These are phyloP conservation scores for Vanessa tameamea DNA, from an alignment of 1,140 invertebrate genomes.

Conservation along the genomic window DNA sequence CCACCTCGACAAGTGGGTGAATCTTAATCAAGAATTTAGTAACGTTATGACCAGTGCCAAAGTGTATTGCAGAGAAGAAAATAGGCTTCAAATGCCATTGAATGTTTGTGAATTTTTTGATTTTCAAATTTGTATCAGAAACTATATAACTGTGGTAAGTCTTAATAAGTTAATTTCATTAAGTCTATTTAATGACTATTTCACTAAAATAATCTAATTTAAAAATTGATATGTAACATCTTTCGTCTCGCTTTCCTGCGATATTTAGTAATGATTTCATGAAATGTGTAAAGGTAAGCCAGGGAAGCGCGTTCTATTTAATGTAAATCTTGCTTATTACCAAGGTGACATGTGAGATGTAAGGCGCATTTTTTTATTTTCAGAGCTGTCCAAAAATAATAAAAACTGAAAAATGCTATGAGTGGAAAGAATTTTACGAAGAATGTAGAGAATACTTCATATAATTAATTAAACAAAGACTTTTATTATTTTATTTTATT, in stretches of 20 bases:
- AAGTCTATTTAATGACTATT: not conserved
- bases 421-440: slow-evolving; percentile 56
- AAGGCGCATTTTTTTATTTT: slow-evolving; percentile 30
- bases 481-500: slow-evolving; percentile 62
- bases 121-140: slow-evolving; percentile 51
- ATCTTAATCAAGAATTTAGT: slow-evolving; percentile 50
- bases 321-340: too few species aligned
- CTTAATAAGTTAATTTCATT: slow-evolving; percentile 1
- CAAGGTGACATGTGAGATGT: too few species aligned
- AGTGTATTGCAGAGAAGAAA: slow-evolving; percentile 44
- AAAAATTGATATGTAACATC: too few species aligned
- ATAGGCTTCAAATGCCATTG: slow-evolving; percentile 43
- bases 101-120: slow-evolving; percentile 45
- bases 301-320: too few species aligned
- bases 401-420: slow-evolving; percentile 44
- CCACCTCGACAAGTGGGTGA: slow-evolving; percentile 55
- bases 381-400: slow-evolving; percentile 59
- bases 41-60: slow-evolving; percentile 49
- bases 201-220: not conserved
- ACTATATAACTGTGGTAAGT: slow-evolving; percentile 53
- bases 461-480: slow-evolving; percentile 36
- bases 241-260: too few species aligned
- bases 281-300: too few species aligned
- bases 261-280: too few species aligned
- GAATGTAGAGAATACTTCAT: slow-evolving; percentile 55